Percentiles rank a stretch among this genome's conserved stretches.
Conservation (phyloP, 2,113 vertebrate genomes). For the Ictalurus furcatus region DNA sequence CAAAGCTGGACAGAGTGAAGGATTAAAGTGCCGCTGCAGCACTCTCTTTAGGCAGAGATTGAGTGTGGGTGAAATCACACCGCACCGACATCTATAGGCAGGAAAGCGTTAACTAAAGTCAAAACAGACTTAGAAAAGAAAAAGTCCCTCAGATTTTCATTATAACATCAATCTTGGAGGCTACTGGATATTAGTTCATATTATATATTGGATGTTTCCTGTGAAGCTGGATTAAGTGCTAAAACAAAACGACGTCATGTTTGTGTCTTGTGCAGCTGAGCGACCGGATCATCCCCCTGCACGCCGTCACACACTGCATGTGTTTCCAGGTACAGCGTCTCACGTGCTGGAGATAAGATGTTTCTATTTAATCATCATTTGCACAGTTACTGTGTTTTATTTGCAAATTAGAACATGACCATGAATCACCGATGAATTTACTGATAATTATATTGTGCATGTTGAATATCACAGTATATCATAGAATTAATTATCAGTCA, state of each 20-base stretch:
- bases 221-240: not conserved
- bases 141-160: not conserved
- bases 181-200: not conserved
- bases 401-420: not conserved
- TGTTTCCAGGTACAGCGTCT: conserved; percentile 69
- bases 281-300: conserved; percentile 58
- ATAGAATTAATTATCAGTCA: not conserved
- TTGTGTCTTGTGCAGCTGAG: conserved; percentile 20
- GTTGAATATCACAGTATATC: no score
- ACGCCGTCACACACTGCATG: conserved; percentile 65
- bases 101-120: no score
- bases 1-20: not conserved
- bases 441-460: not conserved
- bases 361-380: not conserved
- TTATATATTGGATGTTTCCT: not conserved
- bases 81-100: not conserved
- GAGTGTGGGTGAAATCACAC: not conserved
- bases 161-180: not conserved
- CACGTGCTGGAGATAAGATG: not conserved
- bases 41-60: no score
- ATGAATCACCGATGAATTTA: not conserved
- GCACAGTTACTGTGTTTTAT: not conserved
- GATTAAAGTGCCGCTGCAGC: no score
- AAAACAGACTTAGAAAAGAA: no score
- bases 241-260: conserved; percentile 34